These are phyloP conservation scores for Cyanoderma ruficeps DNA, from an alignment of 2,113 vertebrate species.

Conservation along the genomic window DNA sequence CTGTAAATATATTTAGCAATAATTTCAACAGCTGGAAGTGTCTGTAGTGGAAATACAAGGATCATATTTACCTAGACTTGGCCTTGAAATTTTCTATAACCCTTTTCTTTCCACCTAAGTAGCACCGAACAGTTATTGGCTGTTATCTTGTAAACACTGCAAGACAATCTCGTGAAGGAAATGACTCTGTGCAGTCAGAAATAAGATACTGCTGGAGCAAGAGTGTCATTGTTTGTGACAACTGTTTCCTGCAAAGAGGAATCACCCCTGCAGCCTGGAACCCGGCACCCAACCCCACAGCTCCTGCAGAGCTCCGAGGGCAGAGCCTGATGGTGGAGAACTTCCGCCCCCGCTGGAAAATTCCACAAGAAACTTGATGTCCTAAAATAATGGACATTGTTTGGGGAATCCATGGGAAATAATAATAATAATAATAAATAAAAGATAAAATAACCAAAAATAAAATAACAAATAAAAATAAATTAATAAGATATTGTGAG, in stretches of 20 bases:
- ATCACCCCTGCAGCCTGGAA: background rate
- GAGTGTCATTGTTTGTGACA: background rate
- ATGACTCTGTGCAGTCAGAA: background rate
- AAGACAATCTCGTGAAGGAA: slow-evolving; percentile 13
- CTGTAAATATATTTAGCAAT: slow-evolving; percentile 76
- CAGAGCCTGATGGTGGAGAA: background rate
- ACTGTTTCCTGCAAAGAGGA: background rate
- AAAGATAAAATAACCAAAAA: no score
- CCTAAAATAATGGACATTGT: background rate
- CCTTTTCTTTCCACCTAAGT: background rate
- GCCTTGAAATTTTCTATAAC: slow-evolving; percentile 51
- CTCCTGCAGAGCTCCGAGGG: background rate
- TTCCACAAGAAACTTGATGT: no score
- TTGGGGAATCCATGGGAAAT: background rate
- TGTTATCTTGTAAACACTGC: slow-evolving; percentile 26
- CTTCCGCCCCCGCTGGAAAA: background rate
- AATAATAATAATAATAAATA: no score
- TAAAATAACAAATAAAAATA: background rate
- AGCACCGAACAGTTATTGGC: background rate
- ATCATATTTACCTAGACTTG: slow-evolving; percentile 33
- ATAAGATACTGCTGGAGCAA: background rate
- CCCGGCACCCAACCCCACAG: background rate
- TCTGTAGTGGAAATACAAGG: slow-evolving; percentile 62
- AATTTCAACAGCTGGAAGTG: slow-evolving; percentile 70
- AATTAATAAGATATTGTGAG: background rate